A percentile compares a stretch with the other conserved stretches of the same genome.
phyloP scores from a whole-genome alignment of 1,140 invertebrate genomes.

The Ceratina japonica region DNA sequence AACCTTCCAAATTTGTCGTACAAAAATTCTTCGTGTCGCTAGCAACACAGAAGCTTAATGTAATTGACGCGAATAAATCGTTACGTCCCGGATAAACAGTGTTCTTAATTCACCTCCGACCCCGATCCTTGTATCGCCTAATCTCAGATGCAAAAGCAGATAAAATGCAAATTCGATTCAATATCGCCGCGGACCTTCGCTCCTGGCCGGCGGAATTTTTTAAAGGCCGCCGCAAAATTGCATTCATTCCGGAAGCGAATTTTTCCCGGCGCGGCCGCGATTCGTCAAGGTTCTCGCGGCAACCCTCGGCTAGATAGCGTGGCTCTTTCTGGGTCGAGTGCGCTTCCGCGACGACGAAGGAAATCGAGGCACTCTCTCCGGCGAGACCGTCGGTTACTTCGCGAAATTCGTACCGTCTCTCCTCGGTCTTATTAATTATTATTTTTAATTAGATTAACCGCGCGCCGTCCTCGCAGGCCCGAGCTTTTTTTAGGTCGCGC shows the following conservation, averaged over 20 bases:
- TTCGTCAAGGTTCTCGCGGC: conserved; percentile 47
- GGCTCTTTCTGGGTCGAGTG: conserved; percentile 44
- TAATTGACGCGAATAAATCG: no score
- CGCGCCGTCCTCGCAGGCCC: not conserved
- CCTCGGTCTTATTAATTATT: conserved; percentile 26
- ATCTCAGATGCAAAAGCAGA: conserved; percentile 22
- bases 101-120: no score
- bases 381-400: conserved; percentile 9
- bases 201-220: not conserved
- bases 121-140: no score
- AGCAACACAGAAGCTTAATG: not conserved
- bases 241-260: not conserved
- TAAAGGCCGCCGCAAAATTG: conserved; percentile 11
- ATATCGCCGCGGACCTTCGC: conserved; percentile 18
- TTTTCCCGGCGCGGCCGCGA: not conserved
- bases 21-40: not conserved
- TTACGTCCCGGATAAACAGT: not conserved
- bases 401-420: not conserved
- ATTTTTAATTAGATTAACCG: conserved; percentile 20
- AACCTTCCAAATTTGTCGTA: not conserved
- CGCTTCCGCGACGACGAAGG: conserved; percentile 37
- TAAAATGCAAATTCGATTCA: conserved; percentile 44
- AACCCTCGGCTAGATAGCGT: conserved; percentile 37
- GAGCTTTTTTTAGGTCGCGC: not conserved
- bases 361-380: conserved; percentile 31